A percentile compares a stretch with the other conserved stretches of the same genome.
These are phyloP conservation scores for Drosophila lacteicornis DNA, from an alignment of 1,140 invertebrate genomes.

Conservation along the genomic window DNA sequence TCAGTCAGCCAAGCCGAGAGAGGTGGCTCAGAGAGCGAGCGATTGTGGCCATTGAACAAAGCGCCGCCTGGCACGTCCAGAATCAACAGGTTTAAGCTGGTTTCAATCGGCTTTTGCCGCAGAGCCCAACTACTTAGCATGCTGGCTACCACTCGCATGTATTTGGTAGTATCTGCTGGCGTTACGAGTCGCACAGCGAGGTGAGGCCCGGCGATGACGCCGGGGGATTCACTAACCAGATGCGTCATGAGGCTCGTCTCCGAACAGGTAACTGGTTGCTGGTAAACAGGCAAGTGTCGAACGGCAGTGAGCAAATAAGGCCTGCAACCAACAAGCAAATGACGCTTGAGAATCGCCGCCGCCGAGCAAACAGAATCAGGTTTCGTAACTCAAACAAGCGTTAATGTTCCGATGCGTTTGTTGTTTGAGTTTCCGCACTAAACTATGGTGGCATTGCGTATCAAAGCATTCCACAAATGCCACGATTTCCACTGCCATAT, in stretches of 20 bases:
- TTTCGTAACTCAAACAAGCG: slow-evolving; percentile 60
- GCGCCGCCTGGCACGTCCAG: slow-evolving; percentile 22
- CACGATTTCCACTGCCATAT: slow-evolving; percentile 29
- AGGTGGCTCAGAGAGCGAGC: slow-evolving; percentile 9
- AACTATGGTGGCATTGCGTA: slow-evolving; percentile 51
- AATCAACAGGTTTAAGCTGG: slow-evolving; percentile 70
- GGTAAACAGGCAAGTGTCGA: slow-evolving; percentile 21
- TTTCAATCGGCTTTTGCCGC: slow-evolving; percentile 50
- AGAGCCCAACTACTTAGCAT: slow-evolving; percentile 52
- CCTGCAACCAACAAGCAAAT: slow-evolving; percentile 41
- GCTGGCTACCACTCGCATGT: slow-evolving; percentile 11
- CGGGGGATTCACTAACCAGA: slow-evolving; percentile 60
- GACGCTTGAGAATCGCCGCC: slow-evolving; percentile 11
- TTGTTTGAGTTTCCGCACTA: slow-evolving; percentile 60
- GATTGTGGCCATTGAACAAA: slow-evolving; percentile 29
- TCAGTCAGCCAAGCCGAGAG: neutral
- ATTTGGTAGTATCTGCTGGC: slow-evolving; percentile 27
- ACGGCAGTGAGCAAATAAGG: slow-evolving; percentile 54
- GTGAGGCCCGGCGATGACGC: slow-evolving; percentile 59
- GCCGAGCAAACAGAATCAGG: slow-evolving; percentile 48
- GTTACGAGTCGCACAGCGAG: slow-evolving; percentile 37
- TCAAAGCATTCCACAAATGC: slow-evolving; percentile 45
- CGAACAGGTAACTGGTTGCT: slow-evolving; percentile 26
- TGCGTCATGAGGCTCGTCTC: slow-evolving; percentile 56
- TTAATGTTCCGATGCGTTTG: slow-evolving; percentile 57